Percentiles rank a stretch among this genome's conserved stretches.
Conservation (phyloP, 2,888 invertebrate species). For the Netelia inedita region DNA sequence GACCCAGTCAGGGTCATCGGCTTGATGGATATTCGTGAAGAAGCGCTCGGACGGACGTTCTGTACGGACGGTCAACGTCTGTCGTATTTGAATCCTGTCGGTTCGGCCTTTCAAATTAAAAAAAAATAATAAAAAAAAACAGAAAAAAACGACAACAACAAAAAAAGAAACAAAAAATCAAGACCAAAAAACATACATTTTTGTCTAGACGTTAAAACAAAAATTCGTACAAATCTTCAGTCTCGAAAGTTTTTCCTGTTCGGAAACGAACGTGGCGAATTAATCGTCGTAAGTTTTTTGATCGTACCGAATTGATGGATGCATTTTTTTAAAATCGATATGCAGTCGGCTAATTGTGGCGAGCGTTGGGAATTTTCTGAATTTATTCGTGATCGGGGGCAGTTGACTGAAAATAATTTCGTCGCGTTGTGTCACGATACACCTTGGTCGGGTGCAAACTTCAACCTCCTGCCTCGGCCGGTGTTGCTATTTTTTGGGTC, state of each 20-base stretch:
- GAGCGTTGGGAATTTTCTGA: no score
- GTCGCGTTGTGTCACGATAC: neutral
- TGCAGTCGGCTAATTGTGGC: no score
- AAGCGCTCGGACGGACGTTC: neutral
- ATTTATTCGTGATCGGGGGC: no score
- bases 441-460: neutral
- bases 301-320: no score
- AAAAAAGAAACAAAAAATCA: slow-evolving; percentile 3
- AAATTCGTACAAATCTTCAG: slow-evolving; percentile 5
- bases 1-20: slow-evolving; percentile 38
- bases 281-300: neutral
- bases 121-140: neutral
- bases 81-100: slow-evolving; percentile 15
- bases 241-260: neutral
- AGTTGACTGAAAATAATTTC: neutral
- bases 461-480: neutral
- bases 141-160: neutral
- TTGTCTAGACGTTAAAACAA: slow-evolving; percentile 38
- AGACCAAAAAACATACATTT: slow-evolving; percentile 7
- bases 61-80: neutral
- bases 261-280: neutral
- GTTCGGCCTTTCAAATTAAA: slow-evolving; percentile 27
- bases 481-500: neutral
- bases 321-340: no score
- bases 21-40: slow-evolving; percentile 33